Evolutionary conservation across 1,140 invertebrate species (phyloP), one percentile per base, ranked within the genome.

Genomic region (Ostrea denselamellosa): DNA sequence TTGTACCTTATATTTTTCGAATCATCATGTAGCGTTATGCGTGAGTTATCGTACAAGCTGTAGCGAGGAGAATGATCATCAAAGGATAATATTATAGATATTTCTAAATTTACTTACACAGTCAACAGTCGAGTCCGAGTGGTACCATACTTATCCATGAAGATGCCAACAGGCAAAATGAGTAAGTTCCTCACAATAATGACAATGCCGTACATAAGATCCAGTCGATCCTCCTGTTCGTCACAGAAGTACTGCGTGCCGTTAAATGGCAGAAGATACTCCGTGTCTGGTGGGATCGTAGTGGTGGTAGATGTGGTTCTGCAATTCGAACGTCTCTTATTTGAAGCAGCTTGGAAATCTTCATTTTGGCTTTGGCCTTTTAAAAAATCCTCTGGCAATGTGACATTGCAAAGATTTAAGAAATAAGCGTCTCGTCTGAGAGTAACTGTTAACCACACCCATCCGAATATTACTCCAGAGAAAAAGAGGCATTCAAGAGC

Each of bases 401-500:
- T 91, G 51, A 88, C 71, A 87, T 92, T 93, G 87, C 92, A 93
- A 51, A 90, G 68, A 44, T 84, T 77, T 22, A 91, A 77, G 82
- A 93, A 92, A 85, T 91, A 93, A 12, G 82, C 86, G 71, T 92
- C 91, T 28, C 86, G 83, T 2, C 89, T 82, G 56, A 93, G 85
- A 12, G 91, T 88, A 19, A 91, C 85, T 10, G 88, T 83, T 12
- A 93, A 83, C 92, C 92, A 92, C 4, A 90, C 87, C 92, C 92
- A 93, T 68, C 92, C 92, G 25, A 92, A 89, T 22, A 92, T 90
- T 5, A 93, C 88, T 5, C 91, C 91, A n/a, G 91, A 90, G 82
- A 93, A 93, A 22, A 93, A 91, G 9, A 93, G 44, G 81, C 92
- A 93, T 52, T 93, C 92, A 12, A 93, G 82, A 8, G 91, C 25